Conservation (phyloP, 2,888 invertebrate species). For the Choreutis nemorana region DNA sequence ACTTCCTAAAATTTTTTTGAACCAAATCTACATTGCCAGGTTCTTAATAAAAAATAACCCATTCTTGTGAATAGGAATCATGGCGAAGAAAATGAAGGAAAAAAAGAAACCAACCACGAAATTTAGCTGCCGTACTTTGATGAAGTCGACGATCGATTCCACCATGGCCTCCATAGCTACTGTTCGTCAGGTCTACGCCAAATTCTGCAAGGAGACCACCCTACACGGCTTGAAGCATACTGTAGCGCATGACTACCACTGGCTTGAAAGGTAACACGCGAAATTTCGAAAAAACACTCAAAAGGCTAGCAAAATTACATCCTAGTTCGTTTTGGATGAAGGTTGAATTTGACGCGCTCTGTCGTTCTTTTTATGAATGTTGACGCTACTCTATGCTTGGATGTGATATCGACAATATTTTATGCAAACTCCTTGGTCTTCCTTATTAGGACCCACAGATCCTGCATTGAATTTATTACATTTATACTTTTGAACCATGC, state of each 20-base stretch:
- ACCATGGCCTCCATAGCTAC: conserved; percentile 25
- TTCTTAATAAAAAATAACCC: too few relatives aligned
- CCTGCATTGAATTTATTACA: too few relatives aligned
- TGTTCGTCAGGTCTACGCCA: conserved; percentile 26
- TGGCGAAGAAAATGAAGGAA: conserved; percentile 7
- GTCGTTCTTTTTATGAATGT: conserved; percentile 2
- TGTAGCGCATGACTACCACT: conserved; percentile 41
- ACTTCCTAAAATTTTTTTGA: too few relatives aligned
- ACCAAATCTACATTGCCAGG: too few relatives aligned
- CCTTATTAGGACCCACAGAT: too few relatives aligned
- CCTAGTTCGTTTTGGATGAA: too few relatives aligned
- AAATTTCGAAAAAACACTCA: too few relatives aligned
- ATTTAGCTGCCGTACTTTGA: conserved; percentile 35
- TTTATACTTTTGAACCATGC: too few relatives aligned
- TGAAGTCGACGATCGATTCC: conserved; percentile 27
- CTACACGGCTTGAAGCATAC: conserved; percentile 56
- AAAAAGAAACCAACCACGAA: conserved; percentile 18
- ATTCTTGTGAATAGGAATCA: too few relatives aligned
- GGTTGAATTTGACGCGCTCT: too few relatives aligned
- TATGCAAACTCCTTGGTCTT: too few relatives aligned
- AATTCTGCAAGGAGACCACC: conserved; percentile 46
- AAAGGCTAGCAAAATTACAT: not conserved
- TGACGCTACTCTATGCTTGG: conserved; percentile 2
- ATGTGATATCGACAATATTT: conserved; percentile 2
- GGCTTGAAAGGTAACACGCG: conserved; percentile 37